A percentile compares a stretch with the other conserved stretches of the same genome.
These are phyloP conservation scores for Drosophila mimica DNA, from an alignment of 2,888 invertebrate species.

Conservation along the genomic window DNA sequence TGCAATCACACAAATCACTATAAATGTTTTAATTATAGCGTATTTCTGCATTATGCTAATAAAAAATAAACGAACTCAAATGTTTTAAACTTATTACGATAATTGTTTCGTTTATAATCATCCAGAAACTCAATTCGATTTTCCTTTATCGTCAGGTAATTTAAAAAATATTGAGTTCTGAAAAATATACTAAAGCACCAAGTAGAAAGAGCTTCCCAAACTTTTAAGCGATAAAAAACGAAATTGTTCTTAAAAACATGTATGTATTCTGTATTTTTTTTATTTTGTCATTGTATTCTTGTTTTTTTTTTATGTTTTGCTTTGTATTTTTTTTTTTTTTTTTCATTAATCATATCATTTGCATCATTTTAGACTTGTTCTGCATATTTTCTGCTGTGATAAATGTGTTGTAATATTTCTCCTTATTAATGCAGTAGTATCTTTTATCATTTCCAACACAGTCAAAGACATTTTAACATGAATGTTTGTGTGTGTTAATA, in stretches of 20 bases:
- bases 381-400: conserved; percentile 37
- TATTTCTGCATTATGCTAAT: neutral
- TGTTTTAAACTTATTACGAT: neutral
- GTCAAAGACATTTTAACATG: conserved; percentile 50
- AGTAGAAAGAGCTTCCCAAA: neutral
- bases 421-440: conserved; percentile 40
- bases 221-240: conserved; percentile 15
- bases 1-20: conserved; percentile 7
- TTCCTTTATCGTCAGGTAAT: neutral
- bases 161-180: neutral
- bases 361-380: conserved; percentile 44
- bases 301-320: conserved; percentile 16
- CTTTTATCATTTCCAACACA: conserved; percentile 29
- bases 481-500: conserved; percentile 41
- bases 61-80: neutral
- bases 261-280: conserved; percentile 56
- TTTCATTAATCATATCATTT: conserved; percentile 46
- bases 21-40: neutral
- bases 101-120: neutral
- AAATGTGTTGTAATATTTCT: conserved; percentile 40
- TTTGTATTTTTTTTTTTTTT: conserved; percentile 8
- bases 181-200: neutral
- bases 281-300: conserved; percentile 20
- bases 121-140: neutral
- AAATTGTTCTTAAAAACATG: conserved; percentile 65